phyloP scores from a whole-genome alignment of 2,888 invertebrate genomes.

The Sisyra terminalis region DNA sequence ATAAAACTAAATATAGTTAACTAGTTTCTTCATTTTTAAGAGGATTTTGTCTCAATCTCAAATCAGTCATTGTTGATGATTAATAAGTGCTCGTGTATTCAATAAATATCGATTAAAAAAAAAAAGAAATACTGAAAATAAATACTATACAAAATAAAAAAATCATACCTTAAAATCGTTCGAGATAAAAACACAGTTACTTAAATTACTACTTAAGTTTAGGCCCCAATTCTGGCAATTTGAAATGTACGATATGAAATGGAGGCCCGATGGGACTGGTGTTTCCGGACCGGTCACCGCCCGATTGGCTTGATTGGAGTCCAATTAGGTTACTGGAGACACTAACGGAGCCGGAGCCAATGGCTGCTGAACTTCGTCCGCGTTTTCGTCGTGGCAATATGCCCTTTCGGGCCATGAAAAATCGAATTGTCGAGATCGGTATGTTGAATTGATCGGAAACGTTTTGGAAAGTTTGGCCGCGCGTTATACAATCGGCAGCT shows the following conservation, averaged over 20 bases:
- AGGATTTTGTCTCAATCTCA: too few species aligned
- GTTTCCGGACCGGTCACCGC: conserved; percentile 27
- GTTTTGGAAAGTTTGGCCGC: conserved; percentile 74
- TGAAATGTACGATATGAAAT: conserved; percentile 62
- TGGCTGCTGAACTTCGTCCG: conserved; percentile 42
- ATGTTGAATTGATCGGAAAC: conserved; percentile 77
- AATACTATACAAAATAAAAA: not conserved
- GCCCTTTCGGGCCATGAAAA: conserved; percentile 77
- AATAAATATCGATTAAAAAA: too few species aligned
- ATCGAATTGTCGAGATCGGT: conserved; percentile 70
- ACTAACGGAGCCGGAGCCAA: conserved; percentile 18
- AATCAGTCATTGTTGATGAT: too few species aligned
- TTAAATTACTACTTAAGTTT: conserved; percentile 23
- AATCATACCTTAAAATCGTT: conserved; percentile 3
- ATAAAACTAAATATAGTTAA: too few species aligned
- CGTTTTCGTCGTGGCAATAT: conserved; percentile 63
- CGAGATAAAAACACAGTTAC: not conserved
- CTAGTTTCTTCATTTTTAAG: too few species aligned
- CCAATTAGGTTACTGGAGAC: conserved; percentile 8
- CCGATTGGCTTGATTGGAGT: conserved; percentile 20
- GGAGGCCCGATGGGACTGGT: conserved; percentile 53
- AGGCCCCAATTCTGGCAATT: conserved; percentile 45
- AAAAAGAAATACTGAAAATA: too few species aligned
- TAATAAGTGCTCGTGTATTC: too few species aligned
- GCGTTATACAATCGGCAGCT: conserved; percentile 73